Base-by-base conservation (phyloP, 2,888 invertebrate species). In the Achlya flavicornis region DNA sequence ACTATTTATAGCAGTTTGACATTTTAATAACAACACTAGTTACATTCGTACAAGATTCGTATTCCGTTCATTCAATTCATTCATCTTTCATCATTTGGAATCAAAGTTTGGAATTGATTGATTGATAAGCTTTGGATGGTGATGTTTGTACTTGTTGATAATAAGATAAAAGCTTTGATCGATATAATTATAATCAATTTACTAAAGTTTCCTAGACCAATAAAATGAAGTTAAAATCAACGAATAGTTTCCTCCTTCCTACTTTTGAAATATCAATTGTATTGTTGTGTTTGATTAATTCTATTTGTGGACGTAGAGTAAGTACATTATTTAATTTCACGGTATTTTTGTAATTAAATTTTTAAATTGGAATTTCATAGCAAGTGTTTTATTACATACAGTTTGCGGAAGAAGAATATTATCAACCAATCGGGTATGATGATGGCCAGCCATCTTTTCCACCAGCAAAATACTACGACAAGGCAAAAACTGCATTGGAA, bases 361-460 rank as follows among this genome's bases (percentile, higher is more conserved):
- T 68, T 71, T 43, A 68, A 63, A 64, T 64, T 66, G 62, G 58
- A 16, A 53, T 61, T 12, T 41, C 33, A 10, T 57, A 12, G 12
- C 12, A 10, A 14, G 14, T 19, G 10, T 19, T 53, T 53, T 53
- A 53, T 61, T 46, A 33, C n/a, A 43, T 72, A 46, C 79, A 91
- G 90, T 87, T 83, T 74, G 80, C 83, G 7, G 86, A 84, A 66
- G 85, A 87, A 67, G 80, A 78, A 6, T 89, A 81, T 66, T 88
- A 84, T 73, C 79, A 86, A 19, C 19, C 53, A 12, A 78, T 79
- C 41, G 81, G 79, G 58, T 90, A 81, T 70, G 86, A 77, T 59
- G 78, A 75, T 32, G 68, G 66, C 14, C 68, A 72, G 41, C 46
- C 46, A 46, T 46, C 46, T 1, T 46, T n/a, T n/a, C n/a, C 46